Base-by-base conservation (phyloP, 64 coral and sea anemone species). In the Porites australiensis region DNA sequence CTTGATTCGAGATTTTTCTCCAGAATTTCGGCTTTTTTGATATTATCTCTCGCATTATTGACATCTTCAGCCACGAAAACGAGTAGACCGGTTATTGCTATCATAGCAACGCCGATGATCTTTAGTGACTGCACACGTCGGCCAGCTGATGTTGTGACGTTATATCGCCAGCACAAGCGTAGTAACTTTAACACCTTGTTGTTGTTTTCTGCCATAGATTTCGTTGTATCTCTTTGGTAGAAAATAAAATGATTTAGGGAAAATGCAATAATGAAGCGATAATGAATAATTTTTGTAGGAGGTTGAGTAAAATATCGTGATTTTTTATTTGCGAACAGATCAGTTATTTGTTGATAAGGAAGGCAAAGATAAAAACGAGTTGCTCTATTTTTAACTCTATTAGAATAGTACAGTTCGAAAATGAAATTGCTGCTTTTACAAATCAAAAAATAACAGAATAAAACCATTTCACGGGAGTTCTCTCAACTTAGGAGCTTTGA, bases 61-160 rank as follows among this genome's bases (percentile, higher is more conserved):
- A 86, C 82, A 63, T 92, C 90, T 58, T 84, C 51, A 18, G 27
- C 45, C 3, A 92, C 79, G 48, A 92, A 92, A 5, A 86, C 61
- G 12, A 92, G 79, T 27, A 92, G 54, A 46, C 64, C 90, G 14
- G 77, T 27, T 8, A 83, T 68, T 1, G 90, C 69, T 54, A 92
- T 48, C 21, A 92, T 58, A 1, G 90, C 69, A 7, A 92, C 90
- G 9, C 79, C 53, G 16, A 92, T 70, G 57, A 92, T 92, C n/a
- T 92, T 92, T 4, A 92, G n/a, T 11, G 90, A 84, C 51, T 85
- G 90, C 37, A 77, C 8, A 27, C 68, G 65, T 13, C 90, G 79
- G 13, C 79, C 79, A 65, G 79, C 60, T 2, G 59, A 2, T 65
- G 79, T 83, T 1, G 44, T 64, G 15, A 83, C 79, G 79, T 83